Conservation (phyloP, 37 sponge, comb jelly and placozoan species). For the Theonella swinhoei region DNA sequence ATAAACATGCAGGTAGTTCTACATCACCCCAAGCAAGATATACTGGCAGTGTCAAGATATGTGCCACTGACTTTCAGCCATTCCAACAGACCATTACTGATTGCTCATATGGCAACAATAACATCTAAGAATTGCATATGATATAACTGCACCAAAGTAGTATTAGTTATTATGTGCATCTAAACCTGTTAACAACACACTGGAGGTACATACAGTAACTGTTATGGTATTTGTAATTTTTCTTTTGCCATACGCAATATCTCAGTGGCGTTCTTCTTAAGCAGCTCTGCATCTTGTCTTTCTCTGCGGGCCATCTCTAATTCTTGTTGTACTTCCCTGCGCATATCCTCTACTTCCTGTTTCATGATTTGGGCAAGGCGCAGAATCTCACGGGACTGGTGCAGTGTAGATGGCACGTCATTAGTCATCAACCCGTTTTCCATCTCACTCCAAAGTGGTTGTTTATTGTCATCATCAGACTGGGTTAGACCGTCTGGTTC, state of each 20-base stretch:
- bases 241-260: constrained; percentile 77
- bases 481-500: neutral
- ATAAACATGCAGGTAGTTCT: too few species aligned
- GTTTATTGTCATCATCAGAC: neutral
- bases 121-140: too few species aligned
- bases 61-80: too few species aligned
- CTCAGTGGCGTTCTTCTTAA: constrained; percentile 75
- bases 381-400: constrained; percentile 71
- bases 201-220: too few species aligned
- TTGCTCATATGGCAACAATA: too few species aligned
- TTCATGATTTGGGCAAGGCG: constrained; percentile 60
- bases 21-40: too few species aligned
- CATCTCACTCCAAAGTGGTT: constrained; percentile 4
- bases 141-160: too few species aligned
- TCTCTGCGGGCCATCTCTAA: constrained; percentile 67
- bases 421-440: neutral
- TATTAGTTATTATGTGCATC: too few species aligned
- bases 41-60: too few species aligned
- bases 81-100: too few species aligned
- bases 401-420: constrained; percentile 35
- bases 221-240: too few species aligned
- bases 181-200: too few species aligned
- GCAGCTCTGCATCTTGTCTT: constrained; percentile 65
- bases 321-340: constrained; percentile 54
- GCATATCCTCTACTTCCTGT: constrained; percentile 70